Percentiles rank a stretch among this genome's conserved stretches.
Conservation (phyloP, 2,888 invertebrate species). For the Tetranychus truncatus region DNA sequence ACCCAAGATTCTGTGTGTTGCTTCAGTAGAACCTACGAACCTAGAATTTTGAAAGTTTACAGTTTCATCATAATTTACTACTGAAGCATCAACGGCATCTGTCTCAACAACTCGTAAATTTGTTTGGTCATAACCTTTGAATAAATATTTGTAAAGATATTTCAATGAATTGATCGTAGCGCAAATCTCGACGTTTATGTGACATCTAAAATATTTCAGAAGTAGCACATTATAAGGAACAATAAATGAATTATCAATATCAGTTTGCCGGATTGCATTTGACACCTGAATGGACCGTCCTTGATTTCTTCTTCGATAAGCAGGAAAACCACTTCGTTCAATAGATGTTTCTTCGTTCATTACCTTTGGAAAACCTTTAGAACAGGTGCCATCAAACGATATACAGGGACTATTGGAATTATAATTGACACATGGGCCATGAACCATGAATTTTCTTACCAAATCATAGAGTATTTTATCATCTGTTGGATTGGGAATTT, state of each 20-base stretch:
- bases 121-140: constrained; percentile 24
- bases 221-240: constrained; percentile 20
- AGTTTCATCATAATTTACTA: constrained; percentile 17
- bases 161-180: constrained; percentile 27
- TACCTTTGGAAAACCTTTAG: constrained; percentile 16
- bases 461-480: not conserved
- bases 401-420: constrained; percentile 19
- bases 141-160: constrained; percentile 30
- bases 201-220: constrained; percentile 3
- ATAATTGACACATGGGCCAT: constrained; percentile 18
- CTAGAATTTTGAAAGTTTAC: constrained; percentile 9
- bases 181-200: constrained; percentile 23
- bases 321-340: not conserved
- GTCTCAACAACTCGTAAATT: not conserved
- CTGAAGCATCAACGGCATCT: no score
- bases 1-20: constrained; percentile 20
- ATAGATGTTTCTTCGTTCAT: constrained; percentile 11
- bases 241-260: constrained; percentile 19
- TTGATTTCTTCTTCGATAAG: not conserved
- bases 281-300: not conserved
- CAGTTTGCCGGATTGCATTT: not conserved
- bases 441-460: constrained; percentile 17
- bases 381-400: constrained; percentile 18
- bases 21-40: constrained; percentile 20
- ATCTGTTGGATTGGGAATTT: constrained; percentile 23